Conservation (phyloP, 2,888 invertebrate genomes). For the Syrphus vitripennis region DNA sequence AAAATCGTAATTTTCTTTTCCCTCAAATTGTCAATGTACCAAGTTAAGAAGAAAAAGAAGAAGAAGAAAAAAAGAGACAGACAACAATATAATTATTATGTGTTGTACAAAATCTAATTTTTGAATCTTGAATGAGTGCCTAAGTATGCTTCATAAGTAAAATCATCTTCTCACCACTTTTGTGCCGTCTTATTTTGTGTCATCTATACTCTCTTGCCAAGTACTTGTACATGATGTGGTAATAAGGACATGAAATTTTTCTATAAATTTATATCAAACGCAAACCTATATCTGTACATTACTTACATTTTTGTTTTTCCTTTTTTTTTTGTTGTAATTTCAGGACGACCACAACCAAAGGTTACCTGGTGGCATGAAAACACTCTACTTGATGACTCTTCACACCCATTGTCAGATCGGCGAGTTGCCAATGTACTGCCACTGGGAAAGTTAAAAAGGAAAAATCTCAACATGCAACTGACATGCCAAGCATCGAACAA, state of each 20-base stretch:
- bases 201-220: neutral
- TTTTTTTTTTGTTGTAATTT: conserved; percentile 51
- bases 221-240: neutral
- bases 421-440: conserved; percentile 85
- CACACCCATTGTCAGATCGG: conserved; percentile 84
- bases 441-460: conserved; percentile 84
- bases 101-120: conserved; percentile 26
- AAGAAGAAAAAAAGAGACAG: neutral
- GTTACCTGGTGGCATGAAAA: conserved; percentile 87
- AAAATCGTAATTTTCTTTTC: conserved; percentile 26
- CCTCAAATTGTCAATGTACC: conserved; percentile 11
- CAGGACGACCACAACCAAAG: conserved; percentile 86
- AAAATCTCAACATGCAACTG: conserved; percentile 85
- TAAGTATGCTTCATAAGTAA: conserved; percentile 15
- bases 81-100: neutral
- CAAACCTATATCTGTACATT: neutral
- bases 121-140: neutral
- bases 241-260: neutral
- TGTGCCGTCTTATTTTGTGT: neutral
- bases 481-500: conserved; percentile 88
- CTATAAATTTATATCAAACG: neutral
- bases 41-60: neutral
- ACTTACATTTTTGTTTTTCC: neutral
- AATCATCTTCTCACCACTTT: conserved; percentile 19
- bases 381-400: conserved; percentile 84